Conservation (phyloP, 2,113 vertebrate genomes). For the Aphelocoma coerulescens region DNA sequence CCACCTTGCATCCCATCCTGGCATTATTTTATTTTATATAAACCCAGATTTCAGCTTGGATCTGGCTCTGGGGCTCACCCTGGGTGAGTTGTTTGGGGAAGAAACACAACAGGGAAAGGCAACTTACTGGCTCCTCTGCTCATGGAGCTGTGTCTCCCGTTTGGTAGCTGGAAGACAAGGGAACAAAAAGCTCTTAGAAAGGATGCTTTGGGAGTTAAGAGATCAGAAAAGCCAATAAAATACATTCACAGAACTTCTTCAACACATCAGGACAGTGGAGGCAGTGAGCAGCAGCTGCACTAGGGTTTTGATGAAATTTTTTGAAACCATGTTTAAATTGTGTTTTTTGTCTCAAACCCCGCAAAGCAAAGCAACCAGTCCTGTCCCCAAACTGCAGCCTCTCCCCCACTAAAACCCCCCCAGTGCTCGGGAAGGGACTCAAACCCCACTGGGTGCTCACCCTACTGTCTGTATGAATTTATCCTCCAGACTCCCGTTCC, state of each 20-base stretch:
- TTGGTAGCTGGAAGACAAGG: slow-evolving; percentile 46
- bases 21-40: not conserved
- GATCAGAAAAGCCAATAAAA: not conserved
- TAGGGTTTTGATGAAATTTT: not conserved
- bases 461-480: rapidly evolving
- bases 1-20: not conserved
- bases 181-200: not conserved
- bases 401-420: not conserved
- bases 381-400: not conserved
- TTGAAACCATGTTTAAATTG: rapidly evolving
- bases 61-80: not conserved
- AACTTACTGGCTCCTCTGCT: slow-evolving; percentile 64
- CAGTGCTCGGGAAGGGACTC: not conserved
- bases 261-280: rapidly evolving
- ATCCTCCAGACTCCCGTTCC: not conserved
- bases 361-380: not conserved
- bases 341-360: not conserved
- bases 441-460: not conserved
- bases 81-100: rapidly evolving
- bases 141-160: not conserved
- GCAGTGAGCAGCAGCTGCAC: rapidly evolving
- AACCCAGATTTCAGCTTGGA: not conserved
- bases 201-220: not conserved
- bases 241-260: not conserved
- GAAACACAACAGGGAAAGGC: rapidly evolving